These are phyloP conservation scores for Leptopilina syphax DNA, from an alignment of 2,888 invertebrate species.

Conservation along the genomic window DNA sequence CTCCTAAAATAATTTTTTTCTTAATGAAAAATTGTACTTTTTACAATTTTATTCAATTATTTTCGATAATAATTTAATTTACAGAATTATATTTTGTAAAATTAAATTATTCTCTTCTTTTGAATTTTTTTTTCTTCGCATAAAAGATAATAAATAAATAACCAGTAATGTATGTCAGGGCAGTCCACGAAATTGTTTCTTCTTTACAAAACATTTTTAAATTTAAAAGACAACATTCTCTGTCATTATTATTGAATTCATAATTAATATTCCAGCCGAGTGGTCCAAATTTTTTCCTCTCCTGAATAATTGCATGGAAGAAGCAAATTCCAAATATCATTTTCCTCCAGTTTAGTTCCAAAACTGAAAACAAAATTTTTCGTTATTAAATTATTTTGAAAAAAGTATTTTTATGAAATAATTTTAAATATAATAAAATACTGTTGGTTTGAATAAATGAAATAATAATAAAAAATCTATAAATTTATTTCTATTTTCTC, in stretches of 20 bases:
- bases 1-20: slow-evolving; percentile 78
- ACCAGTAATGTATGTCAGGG: slow-evolving; percentile 92
- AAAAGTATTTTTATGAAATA: no score
- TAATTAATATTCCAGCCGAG: slow-evolving; percentile 95
- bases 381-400: neutral
- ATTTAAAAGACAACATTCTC: slow-evolving; percentile 92
- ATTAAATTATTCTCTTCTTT: no score
- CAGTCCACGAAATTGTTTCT: slow-evolving; percentile 90
- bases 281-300: slow-evolving; percentile 94
- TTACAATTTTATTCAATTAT: no score
- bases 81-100: no score
- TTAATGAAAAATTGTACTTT: neutral
- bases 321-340: slow-evolving; percentile 91
- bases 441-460: no score
- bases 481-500: slow-evolving; percentile 60
- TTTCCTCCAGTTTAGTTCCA: slow-evolving; percentile 84
- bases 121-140: neutral
- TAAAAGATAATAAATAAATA: slow-evolving; percentile 49
- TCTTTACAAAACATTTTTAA: slow-evolving; percentile 88
- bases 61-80: no score
- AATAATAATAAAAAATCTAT: no score
- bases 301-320: slow-evolving; percentile 96
- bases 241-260: slow-evolving; percentile 95
- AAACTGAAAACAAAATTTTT: slow-evolving; percentile 73
- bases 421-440: no score